Conservation (phyloP, 2,888 invertebrate species). For the Dysmachus trigonus region DNA sequence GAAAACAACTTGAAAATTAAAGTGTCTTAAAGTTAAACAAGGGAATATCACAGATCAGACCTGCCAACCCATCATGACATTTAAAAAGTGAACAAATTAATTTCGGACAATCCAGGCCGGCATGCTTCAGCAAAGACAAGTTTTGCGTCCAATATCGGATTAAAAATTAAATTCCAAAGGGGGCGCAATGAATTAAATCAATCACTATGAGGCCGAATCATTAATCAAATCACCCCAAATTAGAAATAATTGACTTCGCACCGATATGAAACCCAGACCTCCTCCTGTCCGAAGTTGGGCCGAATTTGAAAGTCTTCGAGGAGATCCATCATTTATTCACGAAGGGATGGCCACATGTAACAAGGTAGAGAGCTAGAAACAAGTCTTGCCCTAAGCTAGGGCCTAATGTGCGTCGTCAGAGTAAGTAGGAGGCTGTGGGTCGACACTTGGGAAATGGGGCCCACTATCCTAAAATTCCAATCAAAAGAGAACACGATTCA, state of each 20-base stretch:
- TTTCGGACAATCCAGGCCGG: background rate
- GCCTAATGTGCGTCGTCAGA: background rate
- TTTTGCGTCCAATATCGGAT: background rate
- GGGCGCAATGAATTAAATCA: constrained; percentile 29
- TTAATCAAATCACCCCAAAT: constrained; percentile 58
- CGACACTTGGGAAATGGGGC: background rate
- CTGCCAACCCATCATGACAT: background rate
- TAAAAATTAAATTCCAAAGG: constrained; percentile 34
- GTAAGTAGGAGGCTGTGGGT: background rate
- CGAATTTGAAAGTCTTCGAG: constrained; percentile 17
- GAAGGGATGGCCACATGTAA: constrained; percentile 50
- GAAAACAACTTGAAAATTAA: background rate
- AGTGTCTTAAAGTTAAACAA: background rate
- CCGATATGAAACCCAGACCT: constrained; percentile 43
- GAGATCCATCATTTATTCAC: constrained; percentile 50
- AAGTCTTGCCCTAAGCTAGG: constrained; percentile 31
- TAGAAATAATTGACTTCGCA: constrained; percentile 58
- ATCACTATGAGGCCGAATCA: constrained; percentile 50
- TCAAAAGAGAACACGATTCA: constrained; percentile 50
- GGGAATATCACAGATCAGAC: background rate
- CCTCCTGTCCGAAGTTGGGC: background rate
- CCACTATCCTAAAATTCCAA: constrained; percentile 46
- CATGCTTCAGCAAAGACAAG: background rate
- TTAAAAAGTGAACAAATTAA: background rate
- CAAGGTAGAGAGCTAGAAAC: constrained; percentile 45